Evolutionary conservation across 2,113 vertebrate genomes (phyloP).

Genomic region (Chaetodon trifascialis): DNA sequence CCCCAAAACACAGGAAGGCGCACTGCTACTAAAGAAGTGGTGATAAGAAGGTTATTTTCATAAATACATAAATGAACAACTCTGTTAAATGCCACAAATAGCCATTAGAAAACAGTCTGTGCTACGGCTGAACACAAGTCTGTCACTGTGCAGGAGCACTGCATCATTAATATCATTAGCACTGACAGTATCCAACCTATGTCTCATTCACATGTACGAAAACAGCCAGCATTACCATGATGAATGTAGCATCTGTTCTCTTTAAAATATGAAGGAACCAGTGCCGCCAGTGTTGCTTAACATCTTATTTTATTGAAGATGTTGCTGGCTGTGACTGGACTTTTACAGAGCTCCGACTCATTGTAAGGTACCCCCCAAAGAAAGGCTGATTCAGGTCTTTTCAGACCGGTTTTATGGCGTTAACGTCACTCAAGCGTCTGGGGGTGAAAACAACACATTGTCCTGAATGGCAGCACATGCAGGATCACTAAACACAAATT

Average conservation of each 20-base stretch:
- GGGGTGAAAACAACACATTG: conserved; percentile 9
- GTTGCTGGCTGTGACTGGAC: neutral
- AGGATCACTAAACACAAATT: conserved; percentile 56
- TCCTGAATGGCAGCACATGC: conserved; percentile 15
- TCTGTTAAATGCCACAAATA: too few relatives aligned
- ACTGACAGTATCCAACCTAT: too few relatives aligned
- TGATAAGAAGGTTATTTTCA: too few relatives aligned
- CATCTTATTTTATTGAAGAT: neutral
- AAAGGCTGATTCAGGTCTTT: conserved; percentile 60
- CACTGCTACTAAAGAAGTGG: neutral
- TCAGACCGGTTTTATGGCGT: conserved; percentile 12
- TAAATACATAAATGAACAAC: too few relatives aligned
- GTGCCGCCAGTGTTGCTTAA: neutral
- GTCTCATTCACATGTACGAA: too few relatives aligned
- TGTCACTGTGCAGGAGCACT: too few relatives aligned
- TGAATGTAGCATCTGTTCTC: neutral
- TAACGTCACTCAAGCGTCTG: conserved; percentile 34
- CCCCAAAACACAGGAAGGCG: too few relatives aligned
- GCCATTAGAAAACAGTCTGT: too few relatives aligned
- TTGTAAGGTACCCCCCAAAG: neutral
- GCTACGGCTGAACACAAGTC: too few relatives aligned
- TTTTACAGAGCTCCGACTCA: neutral
- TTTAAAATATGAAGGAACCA: neutral
- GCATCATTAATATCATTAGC: too few relatives aligned
- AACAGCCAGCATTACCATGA: too few relatives aligned